phyloP scores from a whole-genome alignment of 2,888 invertebrate species.

The Phalera bucephala region DNA sequence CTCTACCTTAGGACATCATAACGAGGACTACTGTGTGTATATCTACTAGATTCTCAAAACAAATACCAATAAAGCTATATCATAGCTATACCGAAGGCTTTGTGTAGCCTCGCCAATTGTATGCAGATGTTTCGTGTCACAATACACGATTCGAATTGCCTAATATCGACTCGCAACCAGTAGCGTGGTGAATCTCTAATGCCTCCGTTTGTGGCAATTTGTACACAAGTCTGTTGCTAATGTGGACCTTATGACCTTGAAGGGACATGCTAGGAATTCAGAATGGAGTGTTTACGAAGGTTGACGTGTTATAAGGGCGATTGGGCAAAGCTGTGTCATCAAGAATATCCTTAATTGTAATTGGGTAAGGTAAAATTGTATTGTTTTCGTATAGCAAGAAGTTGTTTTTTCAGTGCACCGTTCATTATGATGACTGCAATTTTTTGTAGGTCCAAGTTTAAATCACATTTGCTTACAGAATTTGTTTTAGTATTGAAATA shows the following conservation, averaged over 20 bases:
- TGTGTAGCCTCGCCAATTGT: conserved; percentile 38
- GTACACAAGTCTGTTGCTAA: conserved; percentile 53
- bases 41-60: too few species aligned
- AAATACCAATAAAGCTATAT: too few species aligned
- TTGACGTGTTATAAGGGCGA: conserved; percentile 19
- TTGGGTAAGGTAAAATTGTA: neutral
- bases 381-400: too few species aligned
- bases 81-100: neutral
- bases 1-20: too few species aligned
- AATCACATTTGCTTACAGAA: too few species aligned
- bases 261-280: conserved; percentile 38
- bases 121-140: conserved; percentile 55
- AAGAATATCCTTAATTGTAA: conserved; percentile 1
- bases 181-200: conserved; percentile 59
- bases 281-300: conserved; percentile 22
- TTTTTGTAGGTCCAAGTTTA: too few species aligned
- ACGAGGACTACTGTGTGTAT: too few species aligned
- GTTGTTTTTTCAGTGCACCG: too few species aligned
- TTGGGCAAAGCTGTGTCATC: conserved; percentile 17
- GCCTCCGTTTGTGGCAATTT: conserved; percentile 42
- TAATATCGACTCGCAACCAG: conserved; percentile 47
- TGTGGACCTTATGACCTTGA: conserved; percentile 57
- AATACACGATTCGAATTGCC: conserved; percentile 62
- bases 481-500: too few species aligned
- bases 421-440: too few species aligned